Base-by-base conservation (phyloP, 1,140 invertebrate genomes). In the Tetramorium parvispinum region DNA sequence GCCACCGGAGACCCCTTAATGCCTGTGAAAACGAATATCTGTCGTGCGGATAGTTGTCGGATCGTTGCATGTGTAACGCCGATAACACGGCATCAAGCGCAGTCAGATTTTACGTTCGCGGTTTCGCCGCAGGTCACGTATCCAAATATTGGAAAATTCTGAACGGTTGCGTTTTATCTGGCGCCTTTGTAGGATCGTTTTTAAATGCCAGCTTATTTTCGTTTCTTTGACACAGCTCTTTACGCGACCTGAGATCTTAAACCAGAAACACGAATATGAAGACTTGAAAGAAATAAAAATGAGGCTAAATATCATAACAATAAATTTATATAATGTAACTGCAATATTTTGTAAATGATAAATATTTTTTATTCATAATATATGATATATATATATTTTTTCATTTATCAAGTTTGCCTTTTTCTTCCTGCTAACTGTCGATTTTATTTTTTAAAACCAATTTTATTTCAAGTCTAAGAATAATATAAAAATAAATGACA, bases 61-160 rank as follows among this genome's bases (percentile, higher is more conserved):
- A 79, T 2, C 16, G 43, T 71, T 81, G 78, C 65, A 55, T 27
- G 49, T 55, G 55, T 21, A 68, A 68, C 37, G 10, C 16, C 51
- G 79, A 82, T 73, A 82, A 73, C 40, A 46, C 10, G 21, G 7
- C 37, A 46, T 71, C 37, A 73, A 43, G 21, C 53, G 51, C 66
- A 71, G 7, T 57, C 10, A 46, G 43, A 82, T 82, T 46, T 18
- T 73, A 73, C 24, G 4, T 53, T 53, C 40, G 73, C 11, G 55
- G n/a, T 78, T 49, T 65, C 18, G 53, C 79, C 66, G 11, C 53
- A 32, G 40, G 66, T 57, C 7, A 32, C 24, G 11, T 73, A 82
- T 82, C 51, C 27, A 57, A 71, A 71, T 57, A 82, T 57, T 32
- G 40, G 24, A 57, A 66, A 46, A n/a, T 82, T 82, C 8, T 18